phyloP scores from a whole-genome alignment of 37 sponge, comb jelly and placozoan species.

The Cladorhizidae sp. region DNA sequence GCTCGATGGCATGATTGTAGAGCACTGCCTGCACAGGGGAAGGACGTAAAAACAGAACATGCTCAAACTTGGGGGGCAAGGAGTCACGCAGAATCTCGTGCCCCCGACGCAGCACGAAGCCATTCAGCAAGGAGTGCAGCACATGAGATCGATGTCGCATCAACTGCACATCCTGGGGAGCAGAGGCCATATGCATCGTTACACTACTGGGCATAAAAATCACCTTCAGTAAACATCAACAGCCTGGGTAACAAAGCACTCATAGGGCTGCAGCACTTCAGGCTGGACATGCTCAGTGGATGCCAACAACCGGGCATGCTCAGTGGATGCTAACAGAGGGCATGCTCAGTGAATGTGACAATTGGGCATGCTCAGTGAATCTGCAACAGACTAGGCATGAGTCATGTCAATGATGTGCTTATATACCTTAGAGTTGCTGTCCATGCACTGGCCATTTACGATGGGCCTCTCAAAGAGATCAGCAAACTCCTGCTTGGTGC shows the following conservation, averaged over 20 bases:
- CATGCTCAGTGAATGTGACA: no score
- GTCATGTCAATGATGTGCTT: not conserved
- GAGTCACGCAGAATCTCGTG: slow-evolving; percentile 80
- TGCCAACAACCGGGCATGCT: no score
- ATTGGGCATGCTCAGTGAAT: slow-evolving; percentile 24
- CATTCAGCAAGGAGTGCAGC: slow-evolving; percentile 62
- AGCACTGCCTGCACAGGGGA: slow-evolving; percentile 71
- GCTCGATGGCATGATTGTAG: slow-evolving; percentile 55
- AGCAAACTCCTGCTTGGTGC: slow-evolving; percentile 92
- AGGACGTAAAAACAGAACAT: slow-evolving; percentile 72
- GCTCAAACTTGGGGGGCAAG: slow-evolving; percentile 87
- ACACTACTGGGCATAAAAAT: no score
- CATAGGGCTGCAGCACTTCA: no score
- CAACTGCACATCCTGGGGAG: slow-evolving; percentile 62
- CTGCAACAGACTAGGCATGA: no score
- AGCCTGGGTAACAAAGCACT: no score
- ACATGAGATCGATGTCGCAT: slow-evolving; percentile 76
- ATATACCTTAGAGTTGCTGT: slow-evolving; percentile 85
- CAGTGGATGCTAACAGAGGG: no score
- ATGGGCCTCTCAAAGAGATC: slow-evolving; percentile 97
- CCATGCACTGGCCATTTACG: slow-evolving; percentile 94
- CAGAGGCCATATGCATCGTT: no score
- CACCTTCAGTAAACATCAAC: no score
- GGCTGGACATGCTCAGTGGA: no score
- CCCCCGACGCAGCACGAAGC: slow-evolving; percentile 76